Evolutionary conservation across 2,113 vertebrate species (phyloP).

Genomic region (Apistogramma diplotaenia): DNA sequence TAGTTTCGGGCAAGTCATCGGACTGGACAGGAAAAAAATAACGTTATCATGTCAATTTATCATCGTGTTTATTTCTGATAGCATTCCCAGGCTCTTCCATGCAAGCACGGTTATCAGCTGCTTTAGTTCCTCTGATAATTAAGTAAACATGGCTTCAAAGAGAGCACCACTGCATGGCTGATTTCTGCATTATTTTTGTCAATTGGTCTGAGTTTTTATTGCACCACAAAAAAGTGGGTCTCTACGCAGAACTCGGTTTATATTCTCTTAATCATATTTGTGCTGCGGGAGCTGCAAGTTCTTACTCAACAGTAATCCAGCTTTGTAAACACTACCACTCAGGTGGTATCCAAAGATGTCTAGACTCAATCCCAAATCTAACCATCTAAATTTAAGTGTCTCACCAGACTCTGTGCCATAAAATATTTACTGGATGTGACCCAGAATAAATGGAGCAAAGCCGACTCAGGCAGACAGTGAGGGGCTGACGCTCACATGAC

Average conservation of each 20-base stretch:
- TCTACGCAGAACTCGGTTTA: too few species aligned
- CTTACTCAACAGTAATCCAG: background rate
- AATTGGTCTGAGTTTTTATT: background rate
- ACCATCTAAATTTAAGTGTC: conserved; percentile 47
- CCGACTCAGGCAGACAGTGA: background rate
- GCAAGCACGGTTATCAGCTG: background rate
- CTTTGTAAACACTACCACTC: background rate
- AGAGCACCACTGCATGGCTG: background rate
- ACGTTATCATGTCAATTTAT: background rate
- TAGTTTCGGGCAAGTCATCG: background rate
- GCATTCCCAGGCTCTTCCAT: background rate
- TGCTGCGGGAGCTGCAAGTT: background rate
- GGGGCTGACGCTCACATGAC: background rate
- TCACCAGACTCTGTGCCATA: conserved; percentile 40
- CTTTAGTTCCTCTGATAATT: background rate
- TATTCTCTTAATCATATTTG: too few species aligned
- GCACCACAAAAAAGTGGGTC: background rate
- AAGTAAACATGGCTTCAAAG: background rate
- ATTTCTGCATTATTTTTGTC: background rate
- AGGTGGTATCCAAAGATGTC: background rate
- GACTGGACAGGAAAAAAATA: background rate
- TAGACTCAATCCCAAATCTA: conserved; percentile 23
- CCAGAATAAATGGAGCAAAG: conserved; percentile 50
- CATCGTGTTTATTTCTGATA: background rate
- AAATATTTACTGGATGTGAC: conserved; percentile 62